Evolutionary conservation across 2,113 vertebrate genomes (phyloP), one percentile per base, ranked within the genome.

Genomic region (Chauna torquata): DNA sequence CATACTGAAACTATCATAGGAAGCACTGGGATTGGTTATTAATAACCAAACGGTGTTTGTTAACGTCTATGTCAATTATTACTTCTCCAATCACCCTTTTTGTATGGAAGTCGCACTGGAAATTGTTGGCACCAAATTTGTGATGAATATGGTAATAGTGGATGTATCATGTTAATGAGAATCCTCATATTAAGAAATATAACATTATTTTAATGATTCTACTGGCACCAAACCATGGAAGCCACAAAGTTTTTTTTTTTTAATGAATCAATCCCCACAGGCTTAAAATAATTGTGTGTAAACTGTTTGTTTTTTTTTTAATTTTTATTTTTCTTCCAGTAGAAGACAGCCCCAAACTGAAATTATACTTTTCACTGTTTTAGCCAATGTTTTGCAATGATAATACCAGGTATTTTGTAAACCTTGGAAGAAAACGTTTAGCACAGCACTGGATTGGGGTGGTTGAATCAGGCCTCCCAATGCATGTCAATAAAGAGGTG

Each of bases 191-290:
- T 96, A 96, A 96, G 88, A 96, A 96, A 96, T 96, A 91, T 86
- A 95, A 71, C 55, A 95, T 97, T 96, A 97, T 96, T 97, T 97
- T 97, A 96, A 97, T 95, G 94, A 94, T 97, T 97, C 94, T 97
- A 75, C 89, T 97, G 93, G 87, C 96, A 97, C 95, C 91, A 95
- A 95, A 96, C 79, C 69, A 96, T 94, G 70, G 88, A 95, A 97
- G 82, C 64, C 68, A 94, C 91, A 93, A 96, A 97, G 86, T 95
- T 96, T 38, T 92, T 90, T 96, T 87, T 65, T 42, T 97, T 94
- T 92, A 97, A 97, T 96, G 93, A 96, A 92, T 90, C 96, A 96
- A 91, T 95, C 78, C 96, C 93, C 86, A 91, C 57, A 96, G 83
- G 90, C 76, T 76, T 96, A 84, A 96, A 96, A 95, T 86, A 96